These are phyloP conservation scores for Solen grandis DNA, from an alignment of 1,140 invertebrate genomes.

Conservation along the genomic window DNA sequence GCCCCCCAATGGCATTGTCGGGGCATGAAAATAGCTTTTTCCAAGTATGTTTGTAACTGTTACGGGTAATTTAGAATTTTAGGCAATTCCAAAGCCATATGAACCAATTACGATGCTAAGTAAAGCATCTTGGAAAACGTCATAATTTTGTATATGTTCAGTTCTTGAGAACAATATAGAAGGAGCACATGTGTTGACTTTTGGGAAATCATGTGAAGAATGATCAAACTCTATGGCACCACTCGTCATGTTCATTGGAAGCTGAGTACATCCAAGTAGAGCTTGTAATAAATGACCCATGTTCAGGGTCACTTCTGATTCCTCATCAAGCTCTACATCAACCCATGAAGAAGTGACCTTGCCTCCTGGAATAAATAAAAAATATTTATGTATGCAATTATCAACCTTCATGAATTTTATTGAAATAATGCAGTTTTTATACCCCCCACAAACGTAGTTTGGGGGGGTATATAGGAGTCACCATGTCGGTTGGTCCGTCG, in stretches of 20 bases:
- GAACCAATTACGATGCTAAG: background rate
- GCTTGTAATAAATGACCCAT: conserved; percentile 1
- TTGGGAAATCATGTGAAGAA: background rate
- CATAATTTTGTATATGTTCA: background rate
- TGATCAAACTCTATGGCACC: background rate
- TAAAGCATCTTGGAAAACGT: background rate
- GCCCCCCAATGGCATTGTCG: too few relatives aligned
- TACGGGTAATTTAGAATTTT: too few relatives aligned
- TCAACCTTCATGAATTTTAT: too few relatives aligned
- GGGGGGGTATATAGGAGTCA: too few relatives aligned
- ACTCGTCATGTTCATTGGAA: background rate
- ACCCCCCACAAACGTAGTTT: too few relatives aligned
- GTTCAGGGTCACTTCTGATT: background rate
- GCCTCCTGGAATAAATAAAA: background rate
- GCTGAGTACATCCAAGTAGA: background rate
- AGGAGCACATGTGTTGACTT: conserved; percentile 16
- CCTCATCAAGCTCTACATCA: background rate
- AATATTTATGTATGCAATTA: conserved; percentile 3
- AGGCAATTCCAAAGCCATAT: background rate
- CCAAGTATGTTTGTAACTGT: too few relatives aligned
- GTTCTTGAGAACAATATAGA: background rate
- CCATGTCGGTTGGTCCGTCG: too few relatives aligned
- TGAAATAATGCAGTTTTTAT: too few relatives aligned
- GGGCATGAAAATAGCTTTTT: too few relatives aligned
- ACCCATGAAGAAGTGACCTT: conserved; percentile 1